phyloP scores from a whole-genome alignment of 2,888 invertebrate species.

The Kuschelorhynchus macadamiae region DNA sequence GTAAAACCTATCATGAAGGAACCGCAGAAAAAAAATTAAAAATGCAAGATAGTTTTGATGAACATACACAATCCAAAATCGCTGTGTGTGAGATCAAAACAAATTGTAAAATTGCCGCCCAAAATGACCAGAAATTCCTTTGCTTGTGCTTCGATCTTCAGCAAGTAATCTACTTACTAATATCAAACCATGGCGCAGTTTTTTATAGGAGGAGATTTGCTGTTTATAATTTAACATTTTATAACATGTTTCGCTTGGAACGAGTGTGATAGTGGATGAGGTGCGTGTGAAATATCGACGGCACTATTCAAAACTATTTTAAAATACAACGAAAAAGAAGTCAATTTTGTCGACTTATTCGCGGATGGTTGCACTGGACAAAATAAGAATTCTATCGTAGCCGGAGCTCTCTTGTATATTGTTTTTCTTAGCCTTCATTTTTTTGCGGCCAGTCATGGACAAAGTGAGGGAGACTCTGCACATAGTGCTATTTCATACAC shows the following conservation, averaged over 20 bases:
- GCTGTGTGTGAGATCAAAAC: slow-evolving; percentile 8
- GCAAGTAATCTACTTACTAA: slow-evolving; percentile 31
- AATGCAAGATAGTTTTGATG: slow-evolving; percentile 8
- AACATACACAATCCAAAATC: slow-evolving; percentile 21
- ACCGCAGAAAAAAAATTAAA: neutral
- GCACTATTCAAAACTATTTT: slow-evolving; percentile 5
- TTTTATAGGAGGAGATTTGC: slow-evolving; percentile 21
- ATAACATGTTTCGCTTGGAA: slow-evolving; percentile 12
- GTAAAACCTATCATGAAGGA: slow-evolving; percentile 20
- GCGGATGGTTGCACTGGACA: slow-evolving; percentile 12
- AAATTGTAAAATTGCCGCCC: slow-evolving; percentile 1
- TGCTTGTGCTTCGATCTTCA: slow-evolving; percentile 36
- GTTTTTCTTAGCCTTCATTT: slow-evolving; percentile 16
- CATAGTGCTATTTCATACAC: slow-evolving; percentile 24
- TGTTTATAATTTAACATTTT: slow-evolving; percentile 12
- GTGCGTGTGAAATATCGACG: slow-evolving; percentile 7
- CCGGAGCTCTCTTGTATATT: slow-evolving; percentile 18
- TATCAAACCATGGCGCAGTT: neutral
- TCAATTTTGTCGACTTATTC: slow-evolving; percentile 10
- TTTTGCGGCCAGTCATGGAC: slow-evolving; percentile 28
- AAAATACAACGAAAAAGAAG: slow-evolving; percentile 2
- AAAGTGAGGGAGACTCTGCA: slow-evolving; percentile 22
- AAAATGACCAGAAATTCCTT: neutral
- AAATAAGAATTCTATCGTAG: slow-evolving; percentile 6
- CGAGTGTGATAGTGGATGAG: slow-evolving; percentile 14